Evolutionary conservation across 2,797 vertebrate species (phyloP).

Genomic region (Enteromius unitaeniatus): DNA sequence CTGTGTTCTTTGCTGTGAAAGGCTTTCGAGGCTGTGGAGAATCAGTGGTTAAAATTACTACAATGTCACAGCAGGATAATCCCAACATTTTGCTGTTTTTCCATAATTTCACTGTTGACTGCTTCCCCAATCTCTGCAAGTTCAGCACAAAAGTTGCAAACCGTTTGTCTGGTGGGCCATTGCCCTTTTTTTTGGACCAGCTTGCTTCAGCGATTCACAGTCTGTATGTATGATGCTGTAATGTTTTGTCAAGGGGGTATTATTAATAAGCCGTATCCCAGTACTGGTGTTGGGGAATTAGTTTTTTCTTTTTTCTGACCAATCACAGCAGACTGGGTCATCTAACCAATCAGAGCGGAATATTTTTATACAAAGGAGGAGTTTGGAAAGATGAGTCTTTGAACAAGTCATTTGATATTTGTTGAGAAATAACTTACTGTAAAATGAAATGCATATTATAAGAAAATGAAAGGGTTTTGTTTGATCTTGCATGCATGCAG

Average conservation of each 20-base stretch:
- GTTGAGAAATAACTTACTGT: not conserved
- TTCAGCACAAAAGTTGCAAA: not conserved
- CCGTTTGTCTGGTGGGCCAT: not conserved
- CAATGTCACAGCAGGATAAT: not conserved
- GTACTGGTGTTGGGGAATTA: not conserved
- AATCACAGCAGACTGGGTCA: not conserved
- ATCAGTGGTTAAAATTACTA: not conserved
- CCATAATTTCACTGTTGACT: not conserved
- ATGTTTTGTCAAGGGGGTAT: not conserved
- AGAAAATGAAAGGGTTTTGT: not conserved
- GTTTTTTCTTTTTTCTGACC: not conserved
- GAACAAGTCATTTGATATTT: not conserved
- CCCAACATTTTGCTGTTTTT: not conserved
- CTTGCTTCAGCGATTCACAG: not conserved
- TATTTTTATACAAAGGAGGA: not conserved
- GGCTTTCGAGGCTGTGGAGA: not conserved
- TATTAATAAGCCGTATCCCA: not conserved
- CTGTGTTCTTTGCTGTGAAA: not conserved
- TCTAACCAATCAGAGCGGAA: not conserved
- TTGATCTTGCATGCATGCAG: not conserved
- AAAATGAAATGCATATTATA: not conserved
- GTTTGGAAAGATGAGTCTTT: not conserved
- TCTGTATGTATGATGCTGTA: not conserved
- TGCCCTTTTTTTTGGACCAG: not conserved
- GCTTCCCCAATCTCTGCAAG: not conserved